Evolutionary conservation across 2,113 vertebrate genomes (phyloP).

Genomic region (Glaucomys volans): DNA sequence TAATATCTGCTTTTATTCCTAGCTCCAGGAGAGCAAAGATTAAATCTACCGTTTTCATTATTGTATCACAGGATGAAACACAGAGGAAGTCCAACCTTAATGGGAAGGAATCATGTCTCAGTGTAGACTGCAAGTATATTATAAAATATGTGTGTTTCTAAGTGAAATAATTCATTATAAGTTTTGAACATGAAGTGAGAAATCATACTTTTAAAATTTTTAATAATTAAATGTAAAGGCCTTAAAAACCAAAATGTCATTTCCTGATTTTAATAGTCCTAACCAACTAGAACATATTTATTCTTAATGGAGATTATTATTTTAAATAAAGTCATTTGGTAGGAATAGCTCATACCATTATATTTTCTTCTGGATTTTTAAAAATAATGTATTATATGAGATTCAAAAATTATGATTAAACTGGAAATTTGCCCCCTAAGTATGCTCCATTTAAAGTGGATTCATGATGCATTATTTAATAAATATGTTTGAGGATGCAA

Average conservation of each 20-base stretch:
- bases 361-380: slow-evolving; percentile 53
- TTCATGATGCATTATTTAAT: slow-evolving; percentile 47
- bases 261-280: slow-evolving; percentile 19
- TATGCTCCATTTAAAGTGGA: slow-evolving; percentile 42
- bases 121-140: background rate
- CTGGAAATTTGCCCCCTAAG: slow-evolving; percentile 40
- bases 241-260: slow-evolving; percentile 1
- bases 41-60: background rate
- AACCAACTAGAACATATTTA: background rate
- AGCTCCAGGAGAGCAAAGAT: background rate
- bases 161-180: slow-evolving; percentile 45
- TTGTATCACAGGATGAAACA: background rate
- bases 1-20: background rate
- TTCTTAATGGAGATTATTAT: slow-evolving; percentile 25
- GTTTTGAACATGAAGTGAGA: background rate
- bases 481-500: slow-evolving; percentile 54
- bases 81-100: background rate
- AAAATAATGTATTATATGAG: slow-evolving; percentile 24
- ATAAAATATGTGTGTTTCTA: background rate
- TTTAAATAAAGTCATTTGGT: slow-evolving; percentile 49
- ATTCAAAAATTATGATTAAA: slow-evolving; percentile 64
- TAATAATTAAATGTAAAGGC: background rate
- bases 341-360: slow-evolving; percentile 44
- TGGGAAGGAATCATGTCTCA: background rate
- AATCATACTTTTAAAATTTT: slow-evolving; percentile 38